Percentiles rank a stretch among this genome's conserved stretches.
Evolutionary conservation across 1,140 invertebrate genomes (phyloP).

Genomic region (Radopholus similis): DNA sequence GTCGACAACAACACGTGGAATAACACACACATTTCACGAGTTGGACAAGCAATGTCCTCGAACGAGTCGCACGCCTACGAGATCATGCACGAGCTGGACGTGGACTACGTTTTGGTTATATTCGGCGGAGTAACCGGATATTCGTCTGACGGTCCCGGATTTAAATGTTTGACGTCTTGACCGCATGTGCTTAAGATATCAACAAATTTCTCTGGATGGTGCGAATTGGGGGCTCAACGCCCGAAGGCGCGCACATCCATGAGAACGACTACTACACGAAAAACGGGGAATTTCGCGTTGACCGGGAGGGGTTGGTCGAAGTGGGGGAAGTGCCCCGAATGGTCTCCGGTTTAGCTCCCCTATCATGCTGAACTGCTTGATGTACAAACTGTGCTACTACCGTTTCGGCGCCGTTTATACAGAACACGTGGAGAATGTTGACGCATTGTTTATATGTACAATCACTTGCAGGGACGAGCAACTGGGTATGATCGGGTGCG

Average conservation of each 20-base stretch:
- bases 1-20: slow-evolving; percentile 99
- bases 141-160: slow-evolving; percentile 76
- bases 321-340: neutral
- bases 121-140: slow-evolving; percentile 98
- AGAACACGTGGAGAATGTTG: slow-evolving; percentile 50
- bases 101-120: slow-evolving; percentile 93
- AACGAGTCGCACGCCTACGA: slow-evolving; percentile 93
- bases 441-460: slow-evolving; percentile 67
- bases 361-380: slow-evolving; percentile 90
- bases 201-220: slow-evolving; percentile 99
- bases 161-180: neutral
- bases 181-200: slow-evolving; percentile 68
- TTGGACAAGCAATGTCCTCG: slow-evolving; percentile 97
- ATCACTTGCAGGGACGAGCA: slow-evolving; percentile 66
- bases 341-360: slow-evolving; percentile 69
- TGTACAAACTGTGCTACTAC: slow-evolving; percentile 99
- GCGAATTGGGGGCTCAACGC: slow-evolving; percentile 95
- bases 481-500: slow-evolving; percentile 89
- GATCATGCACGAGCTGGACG: slow-evolving; percentile 92
- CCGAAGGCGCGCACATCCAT: slow-evolving; percentile 71
- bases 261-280: slow-evolving; percentile 97
- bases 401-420: slow-evolving; percentile 78
- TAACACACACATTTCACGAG: slow-evolving; percentile 89
- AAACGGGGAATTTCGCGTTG: slow-evolving; percentile 91
- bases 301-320: slow-evolving; percentile 72